These are phyloP conservation scores for Micromussa lordhowensis DNA, from an alignment of 92 coral and sea anemone species.

Conservation along the genomic window DNA sequence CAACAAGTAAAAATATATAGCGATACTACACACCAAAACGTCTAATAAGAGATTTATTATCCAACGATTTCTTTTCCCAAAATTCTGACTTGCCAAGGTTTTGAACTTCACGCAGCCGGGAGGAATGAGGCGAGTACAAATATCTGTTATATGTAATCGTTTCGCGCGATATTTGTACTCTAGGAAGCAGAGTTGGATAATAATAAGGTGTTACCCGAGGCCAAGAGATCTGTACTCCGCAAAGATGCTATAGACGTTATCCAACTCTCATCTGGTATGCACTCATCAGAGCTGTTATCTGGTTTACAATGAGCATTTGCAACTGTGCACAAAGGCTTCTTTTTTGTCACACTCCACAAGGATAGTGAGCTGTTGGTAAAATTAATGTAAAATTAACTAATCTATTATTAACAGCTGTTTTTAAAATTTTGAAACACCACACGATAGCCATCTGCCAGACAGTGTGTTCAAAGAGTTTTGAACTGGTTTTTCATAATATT, in stretches of 20 bases:
- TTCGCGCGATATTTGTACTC: no score
- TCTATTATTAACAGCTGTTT: no score
- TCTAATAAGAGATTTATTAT: no score
- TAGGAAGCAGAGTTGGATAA: no score
- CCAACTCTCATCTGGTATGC: constrained; percentile 93
- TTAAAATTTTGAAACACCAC: no score
- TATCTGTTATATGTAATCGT: no score
- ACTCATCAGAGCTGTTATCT: constrained; percentile 33
- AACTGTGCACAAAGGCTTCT: constrained; percentile 81
- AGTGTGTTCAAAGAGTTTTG: neutral
- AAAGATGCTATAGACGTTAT: constrained; percentile 88
- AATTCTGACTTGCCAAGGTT: no score
- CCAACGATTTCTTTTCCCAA: no score
- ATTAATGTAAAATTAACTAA: neutral
- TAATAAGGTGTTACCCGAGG: constrained; percentile 82
- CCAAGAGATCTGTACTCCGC: constrained; percentile 86
- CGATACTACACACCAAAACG: no score
- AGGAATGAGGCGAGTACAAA: no score
- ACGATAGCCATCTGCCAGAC: neutral
- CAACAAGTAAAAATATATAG: no score
- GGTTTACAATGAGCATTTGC: constrained; percentile 81
- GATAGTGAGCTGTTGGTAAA: constrained; percentile 76
- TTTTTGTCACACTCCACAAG: constrained; percentile 87
- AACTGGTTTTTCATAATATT: neutral
- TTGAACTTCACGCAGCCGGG: no score